phyloP scores from a whole-genome alignment of 2,797 vertebrate species.

The Lepidocolaptes lacrymiger region DNA sequence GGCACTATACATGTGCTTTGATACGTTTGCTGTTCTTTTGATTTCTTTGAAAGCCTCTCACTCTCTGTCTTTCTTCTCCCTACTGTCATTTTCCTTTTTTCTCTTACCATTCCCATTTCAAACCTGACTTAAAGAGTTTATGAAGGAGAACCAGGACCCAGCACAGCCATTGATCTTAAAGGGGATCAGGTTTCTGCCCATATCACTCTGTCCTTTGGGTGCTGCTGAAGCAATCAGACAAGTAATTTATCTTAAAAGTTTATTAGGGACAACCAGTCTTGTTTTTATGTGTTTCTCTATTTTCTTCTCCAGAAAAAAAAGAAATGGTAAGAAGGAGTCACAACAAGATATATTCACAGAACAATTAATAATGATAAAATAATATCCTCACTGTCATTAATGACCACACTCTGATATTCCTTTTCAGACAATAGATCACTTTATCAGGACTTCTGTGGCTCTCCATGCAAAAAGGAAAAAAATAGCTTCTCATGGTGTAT shows the following conservation, averaged over 20 bases:
- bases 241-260: slow-evolving; percentile 7
- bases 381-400: background rate
- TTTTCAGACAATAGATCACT: background rate
- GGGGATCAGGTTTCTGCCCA: background rate
- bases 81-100: slow-evolving; percentile 19
- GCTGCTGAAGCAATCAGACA: background rate
- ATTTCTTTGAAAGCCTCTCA: slow-evolving; percentile 22
- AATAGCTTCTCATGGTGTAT: background rate
- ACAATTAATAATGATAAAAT: background rate
- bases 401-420: background rate
- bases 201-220: background rate
- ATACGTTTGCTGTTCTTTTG: slow-evolving; percentile 47
- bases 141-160: background rate
- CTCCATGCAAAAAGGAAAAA: background rate
- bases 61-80: background rate
- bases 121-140: slow-evolving; percentile 10
- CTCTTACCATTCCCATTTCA: background rate
- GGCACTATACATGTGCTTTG: slow-evolving; percentile 11
- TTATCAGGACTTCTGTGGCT: background rate
- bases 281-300: background rate
- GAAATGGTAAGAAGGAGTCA: background rate
- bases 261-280: background rate
- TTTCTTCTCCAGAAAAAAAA: background rate
- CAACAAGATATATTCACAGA: background rate
- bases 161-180: slow-evolving; percentile 10